Base-by-base conservation (phyloP, 2,888 invertebrate species). In the Zhuqinia jingwanae region DNA sequence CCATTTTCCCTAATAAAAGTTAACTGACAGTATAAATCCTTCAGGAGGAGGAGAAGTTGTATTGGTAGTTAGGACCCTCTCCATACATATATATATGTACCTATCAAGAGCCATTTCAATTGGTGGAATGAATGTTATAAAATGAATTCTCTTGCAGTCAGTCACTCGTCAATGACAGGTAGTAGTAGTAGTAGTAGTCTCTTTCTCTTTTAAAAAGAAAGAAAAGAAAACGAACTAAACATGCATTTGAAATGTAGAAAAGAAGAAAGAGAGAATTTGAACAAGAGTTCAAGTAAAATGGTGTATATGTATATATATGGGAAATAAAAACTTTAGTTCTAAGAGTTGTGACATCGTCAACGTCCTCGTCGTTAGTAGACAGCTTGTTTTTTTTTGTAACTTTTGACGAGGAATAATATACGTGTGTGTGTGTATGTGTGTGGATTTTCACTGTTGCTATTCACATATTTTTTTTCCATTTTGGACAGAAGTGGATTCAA, bases 1-100 rank as follows among this genome's bases (percentile, higher is more conserved):
- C 60, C 68, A 68, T 68, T 68, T 68, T 42, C 68, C 13, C 68
- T 45, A 68, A 63, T 85, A 58, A 78, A 79, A 78, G 78, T 85
- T 56, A 70, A 79, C 79, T 78, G 79, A 75, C 73, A 78, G 45
- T 80, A 75, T 85, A 80, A 85, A 85, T 85, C 85, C 79, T 85
- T 75, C 85, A 75, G 17, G 60, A 68, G 6, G 50, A 36, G 42
- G 42, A 70, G 56, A 20, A 70, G 45, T 42, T 13, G 58, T 76
- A 36, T 2, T 30, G 10, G 30, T 76, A 36, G 56, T 25, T 22
- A 10, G 63, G 63, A 17, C 17, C 17, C 27, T 73, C 50, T 50
- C n/a, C 50, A 22, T 45, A 30, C 10, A 20, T 42, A 68, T 45
- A n/a, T n/a, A n/a, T n/a, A n/a, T n/a, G n/a, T n/a, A n/a, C n/a